Evolutionary conservation across 2,888 invertebrate species (phyloP).

Genomic region (Drosophila paramelanica): DNA sequence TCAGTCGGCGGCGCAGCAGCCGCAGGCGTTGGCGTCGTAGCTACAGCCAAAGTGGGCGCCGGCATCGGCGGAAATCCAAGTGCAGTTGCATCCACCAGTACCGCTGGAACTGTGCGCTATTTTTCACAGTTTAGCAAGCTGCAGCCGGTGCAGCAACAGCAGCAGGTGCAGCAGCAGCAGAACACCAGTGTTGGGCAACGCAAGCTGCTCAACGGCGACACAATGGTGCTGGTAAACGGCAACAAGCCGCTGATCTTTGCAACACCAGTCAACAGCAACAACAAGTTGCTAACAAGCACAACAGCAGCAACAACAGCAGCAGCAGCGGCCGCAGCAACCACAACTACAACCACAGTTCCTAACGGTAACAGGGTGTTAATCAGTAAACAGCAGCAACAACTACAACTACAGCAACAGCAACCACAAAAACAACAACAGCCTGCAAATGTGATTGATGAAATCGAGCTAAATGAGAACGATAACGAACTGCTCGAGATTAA

Average conservation of each 20-base stretch:
- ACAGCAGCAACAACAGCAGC: slow-evolving; percentile 1
- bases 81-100: slow-evolving; percentile 32
- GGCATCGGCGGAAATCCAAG: slow-evolving; percentile 27
- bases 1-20: slow-evolving; percentile 39
- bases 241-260: slow-evolving; percentile 54
- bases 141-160: slow-evolving; percentile 41
- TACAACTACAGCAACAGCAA: slow-evolving; percentile 15
- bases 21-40: slow-evolving; percentile 38
- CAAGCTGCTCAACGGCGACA: slow-evolving; percentile 59
- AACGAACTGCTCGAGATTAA: slow-evolving; percentile 12
- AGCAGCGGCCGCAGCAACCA: slow-evolving; percentile 12
- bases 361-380: slow-evolving; percentile 18
- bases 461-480: slow-evolving; percentile 86
- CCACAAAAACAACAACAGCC: slow-evolving; percentile 83
- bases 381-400: slow-evolving; percentile 30
- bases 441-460: slow-evolving; percentile 94
- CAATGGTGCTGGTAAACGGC: slow-evolving; percentile 63
- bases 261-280: slow-evolving; percentile 25
- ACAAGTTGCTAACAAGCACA: slow-evolving; percentile 14
- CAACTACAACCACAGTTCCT: slow-evolving; percentile 14
- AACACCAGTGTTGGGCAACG: slow-evolving; percentile 50
- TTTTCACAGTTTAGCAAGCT: slow-evolving; percentile 77
- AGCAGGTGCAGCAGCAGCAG: slow-evolving; percentile 43
- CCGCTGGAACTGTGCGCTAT: slow-evolving; percentile 64
- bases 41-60: slow-evolving; percentile 40